Evolutionary conservation across 2,888 invertebrate species (phyloP).

Genomic region (Ophion slaviceki): DNA sequence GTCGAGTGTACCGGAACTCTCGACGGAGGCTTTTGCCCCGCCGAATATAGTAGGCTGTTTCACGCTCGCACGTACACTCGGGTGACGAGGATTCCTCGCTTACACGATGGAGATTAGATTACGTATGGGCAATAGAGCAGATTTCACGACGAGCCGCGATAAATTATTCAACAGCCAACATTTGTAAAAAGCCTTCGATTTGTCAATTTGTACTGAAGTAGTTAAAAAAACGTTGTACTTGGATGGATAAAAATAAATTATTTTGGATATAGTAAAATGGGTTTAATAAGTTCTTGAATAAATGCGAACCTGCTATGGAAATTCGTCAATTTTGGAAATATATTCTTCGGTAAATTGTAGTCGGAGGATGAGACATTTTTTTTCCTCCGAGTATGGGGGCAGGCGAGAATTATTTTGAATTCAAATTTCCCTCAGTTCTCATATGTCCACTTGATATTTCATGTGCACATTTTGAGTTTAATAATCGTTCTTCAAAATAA

Average conservation of each 20-base stretch:
- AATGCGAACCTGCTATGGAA: too few relatives aligned
- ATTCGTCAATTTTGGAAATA: too few relatives aligned
- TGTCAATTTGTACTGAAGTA: background rate
- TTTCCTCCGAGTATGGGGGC: too few relatives aligned
- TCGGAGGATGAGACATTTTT: too few relatives aligned
- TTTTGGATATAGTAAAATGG: too few relatives aligned
- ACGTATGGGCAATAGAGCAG: background rate
- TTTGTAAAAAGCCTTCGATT: background rate
- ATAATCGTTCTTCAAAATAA: too few relatives aligned
- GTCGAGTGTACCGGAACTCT: conserved; percentile 61
- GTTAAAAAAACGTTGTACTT: background rate
- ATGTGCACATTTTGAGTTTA: too few relatives aligned
- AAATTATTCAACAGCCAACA: conserved; percentile 14
- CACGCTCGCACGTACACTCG: conserved; percentile 4
- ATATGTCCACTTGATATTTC: too few relatives aligned
- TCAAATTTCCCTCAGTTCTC: too few relatives aligned
- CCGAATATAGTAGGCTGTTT: conserved; percentile 23
- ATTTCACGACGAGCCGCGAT: conserved; percentile 7
- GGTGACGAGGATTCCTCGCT: conserved; percentile 29
- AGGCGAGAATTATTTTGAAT: too few relatives aligned
- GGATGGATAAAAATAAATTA: background rate
- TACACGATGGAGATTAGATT: conserved; percentile 38
- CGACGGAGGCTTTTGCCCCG: conserved; percentile 28
- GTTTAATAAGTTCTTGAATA: too few relatives aligned
- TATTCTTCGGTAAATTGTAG: too few relatives aligned